A percentile compares a stretch with the other conserved stretches of the same genome.
Conservation (phyloP, 1,140 invertebrate genomes). For the Euschistus heros region DNA sequence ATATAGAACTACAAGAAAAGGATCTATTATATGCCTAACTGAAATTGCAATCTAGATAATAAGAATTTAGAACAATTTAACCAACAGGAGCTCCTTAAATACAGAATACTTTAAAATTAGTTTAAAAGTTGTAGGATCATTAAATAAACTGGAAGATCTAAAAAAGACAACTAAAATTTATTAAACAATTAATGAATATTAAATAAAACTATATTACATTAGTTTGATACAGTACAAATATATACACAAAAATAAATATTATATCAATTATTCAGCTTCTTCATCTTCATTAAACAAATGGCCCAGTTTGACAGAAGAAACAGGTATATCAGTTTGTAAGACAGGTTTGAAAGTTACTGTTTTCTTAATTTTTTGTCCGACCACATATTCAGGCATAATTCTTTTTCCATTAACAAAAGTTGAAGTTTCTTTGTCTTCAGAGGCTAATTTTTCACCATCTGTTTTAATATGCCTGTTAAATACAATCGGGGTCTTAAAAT, state of each 20-base stretch:
- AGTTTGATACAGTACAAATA: not conserved
- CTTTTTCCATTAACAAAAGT: constrained; percentile 52
- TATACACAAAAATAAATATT: not conserved
- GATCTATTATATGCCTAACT: too few species aligned
- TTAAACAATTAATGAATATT: too few species aligned
- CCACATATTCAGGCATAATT: constrained; percentile 65
- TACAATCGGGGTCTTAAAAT: constrained; percentile 21
- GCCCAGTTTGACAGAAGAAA: constrained; percentile 43
- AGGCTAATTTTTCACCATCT: constrained; percentile 29
- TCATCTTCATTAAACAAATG: constrained; percentile 49
- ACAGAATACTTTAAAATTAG: too few species aligned
- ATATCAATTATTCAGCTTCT: constrained; percentile 29
- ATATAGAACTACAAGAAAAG: too few species aligned
- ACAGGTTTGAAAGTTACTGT: constrained; percentile 31
- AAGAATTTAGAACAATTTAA: too few species aligned
- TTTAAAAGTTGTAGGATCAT: too few species aligned
- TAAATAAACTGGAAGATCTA: too few species aligned
- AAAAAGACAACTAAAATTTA: too few species aligned
- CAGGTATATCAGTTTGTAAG: constrained; percentile 35
- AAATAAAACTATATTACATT: too few species aligned
- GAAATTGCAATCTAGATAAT: too few species aligned
- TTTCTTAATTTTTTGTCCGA: constrained; percentile 45
- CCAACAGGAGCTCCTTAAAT: too few species aligned
- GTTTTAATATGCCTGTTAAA: constrained; percentile 18
- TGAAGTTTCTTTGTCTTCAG: constrained; percentile 40